Evolutionary conservation across 2,113 vertebrate genomes (phyloP).

Genomic region (Hippolais icterina): DNA sequence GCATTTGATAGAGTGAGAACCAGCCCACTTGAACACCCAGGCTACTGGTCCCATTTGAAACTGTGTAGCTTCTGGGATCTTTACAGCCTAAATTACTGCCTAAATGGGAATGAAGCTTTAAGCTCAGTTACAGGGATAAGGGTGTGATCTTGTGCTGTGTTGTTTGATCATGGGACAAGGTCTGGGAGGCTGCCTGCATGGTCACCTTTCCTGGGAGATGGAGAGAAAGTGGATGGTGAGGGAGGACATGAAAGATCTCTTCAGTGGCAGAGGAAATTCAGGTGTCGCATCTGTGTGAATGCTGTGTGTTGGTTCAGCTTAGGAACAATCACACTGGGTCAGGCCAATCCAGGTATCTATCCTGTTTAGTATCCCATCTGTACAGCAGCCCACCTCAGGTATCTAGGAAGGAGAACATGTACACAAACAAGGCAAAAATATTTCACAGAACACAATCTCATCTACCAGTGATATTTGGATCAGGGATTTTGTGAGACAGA

Average conservation of each 20-base stretch:
- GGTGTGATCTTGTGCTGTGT: background rate
- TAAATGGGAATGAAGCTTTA: background rate
- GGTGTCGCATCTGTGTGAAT: background rate
- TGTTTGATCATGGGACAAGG: accelerated
- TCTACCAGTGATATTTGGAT: background rate
- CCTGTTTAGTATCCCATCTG: too few species aligned
- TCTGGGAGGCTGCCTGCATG: background rate
- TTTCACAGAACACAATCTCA: background rate
- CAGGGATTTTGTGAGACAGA: background rate
- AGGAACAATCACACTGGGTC: background rate
- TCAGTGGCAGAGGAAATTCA: background rate
- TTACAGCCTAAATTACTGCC: background rate
- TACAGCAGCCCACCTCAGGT: background rate
- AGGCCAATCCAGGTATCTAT: background rate
- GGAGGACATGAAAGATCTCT: background rate
- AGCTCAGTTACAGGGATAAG: background rate
- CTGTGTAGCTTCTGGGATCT: background rate
- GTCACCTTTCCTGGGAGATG: background rate
- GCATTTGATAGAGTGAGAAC: slow-evolving; percentile 33
- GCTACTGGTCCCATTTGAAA: background rate
- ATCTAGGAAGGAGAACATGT: background rate
- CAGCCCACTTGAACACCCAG: background rate
- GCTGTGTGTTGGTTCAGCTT: background rate
- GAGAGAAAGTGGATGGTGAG: background rate
- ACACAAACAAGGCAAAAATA: background rate